Percentiles rank a stretch among this genome's conserved stretches.
phyloP scores from a whole-genome alignment of 2,888 invertebrate genomes.

The Drosophila parthenogenetica region DNA sequence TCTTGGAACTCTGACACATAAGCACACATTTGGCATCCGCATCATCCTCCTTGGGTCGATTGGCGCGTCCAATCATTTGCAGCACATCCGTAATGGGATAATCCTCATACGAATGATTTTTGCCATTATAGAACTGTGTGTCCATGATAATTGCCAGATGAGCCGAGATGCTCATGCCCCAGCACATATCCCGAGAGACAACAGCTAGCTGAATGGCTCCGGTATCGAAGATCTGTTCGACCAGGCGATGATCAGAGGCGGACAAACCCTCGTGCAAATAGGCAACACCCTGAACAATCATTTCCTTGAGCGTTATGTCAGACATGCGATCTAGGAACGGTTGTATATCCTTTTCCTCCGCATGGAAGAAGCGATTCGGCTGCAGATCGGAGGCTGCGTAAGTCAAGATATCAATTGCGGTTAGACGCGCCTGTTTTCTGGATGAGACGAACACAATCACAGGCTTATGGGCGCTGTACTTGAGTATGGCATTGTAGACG shows the following conservation, averaged over 20 bases:
- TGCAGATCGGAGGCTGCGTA: conserved; percentile 96
- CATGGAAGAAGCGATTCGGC: conserved; percentile 95
- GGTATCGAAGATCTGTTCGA: conserved; percentile 96
- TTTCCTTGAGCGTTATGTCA: conserved; percentile 96
- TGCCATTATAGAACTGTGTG: conserved; percentile 88
- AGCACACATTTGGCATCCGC: conserved; percentile 97
- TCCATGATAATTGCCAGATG: conserved; percentile 99
- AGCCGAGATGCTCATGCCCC: conserved; percentile 95
- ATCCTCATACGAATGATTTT: conserved; percentile 95
- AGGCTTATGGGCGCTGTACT: conserved; percentile 93
- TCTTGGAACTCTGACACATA: conserved; percentile 98
- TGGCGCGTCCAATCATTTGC: conserved; percentile 99
- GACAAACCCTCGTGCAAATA: conserved; percentile 98
- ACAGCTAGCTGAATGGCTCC: conserved; percentile 97
- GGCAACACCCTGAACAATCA: conserved; percentile 97
- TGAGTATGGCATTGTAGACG: conserved; percentile 95
- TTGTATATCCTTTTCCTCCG: conserved; percentile 93
- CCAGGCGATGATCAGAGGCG: conserved; percentile 93
- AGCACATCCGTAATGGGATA: conserved; percentile 98
- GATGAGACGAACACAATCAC: conserved; percentile 96
- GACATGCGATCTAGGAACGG: conserved; percentile 94
- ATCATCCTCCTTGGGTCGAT: conserved; percentile 96
- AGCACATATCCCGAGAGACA: conserved; percentile 95
- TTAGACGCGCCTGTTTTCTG: conserved; percentile 95
- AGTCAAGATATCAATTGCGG: conserved; percentile 97